phyloP scores from a whole-genome alignment of 1,140 invertebrate species.

The Drosophila orena region DNA sequence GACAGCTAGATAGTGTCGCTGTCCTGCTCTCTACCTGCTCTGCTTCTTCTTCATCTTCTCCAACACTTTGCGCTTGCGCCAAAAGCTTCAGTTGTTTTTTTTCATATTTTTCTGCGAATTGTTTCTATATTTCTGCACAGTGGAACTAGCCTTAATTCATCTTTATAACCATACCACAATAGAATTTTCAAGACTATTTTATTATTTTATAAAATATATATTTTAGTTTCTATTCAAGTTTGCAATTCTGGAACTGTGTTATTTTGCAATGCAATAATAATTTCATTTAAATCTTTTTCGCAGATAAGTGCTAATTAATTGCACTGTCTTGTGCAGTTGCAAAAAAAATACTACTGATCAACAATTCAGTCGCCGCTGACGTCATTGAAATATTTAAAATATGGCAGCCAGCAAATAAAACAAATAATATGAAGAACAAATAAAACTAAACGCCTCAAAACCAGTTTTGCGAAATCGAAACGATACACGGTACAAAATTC shows the following conservation, averaged over 20 bases:
- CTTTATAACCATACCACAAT: no score
- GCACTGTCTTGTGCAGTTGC: slow-evolving; percentile 18
- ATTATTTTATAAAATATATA: no score
- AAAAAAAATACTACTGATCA: slow-evolving; percentile 33
- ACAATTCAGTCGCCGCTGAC: slow-evolving; percentile 31
- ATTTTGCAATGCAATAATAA: slow-evolving; percentile 4
- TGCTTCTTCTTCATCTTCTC: slow-evolving; percentile 14
- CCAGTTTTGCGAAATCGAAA: slow-evolving; percentile 36
- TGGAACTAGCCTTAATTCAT: background rate
- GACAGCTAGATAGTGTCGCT: slow-evolving; percentile 1
- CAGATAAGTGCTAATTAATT: slow-evolving; percentile 40
- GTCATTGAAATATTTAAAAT: slow-evolving; percentile 51
- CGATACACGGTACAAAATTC: slow-evolving; percentile 13
- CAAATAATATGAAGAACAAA: slow-evolving; percentile 44
- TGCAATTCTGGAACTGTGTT: no score
- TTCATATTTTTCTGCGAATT: slow-evolving; percentile 1
- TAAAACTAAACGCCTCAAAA: slow-evolving; percentile 37
- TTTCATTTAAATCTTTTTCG: slow-evolving; percentile 12
- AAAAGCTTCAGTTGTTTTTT: slow-evolving; percentile 21
- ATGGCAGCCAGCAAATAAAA: slow-evolving; percentile 30
- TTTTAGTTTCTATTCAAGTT: background rate
- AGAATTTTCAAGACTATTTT: no score
- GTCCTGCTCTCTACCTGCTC: slow-evolving; percentile 22
- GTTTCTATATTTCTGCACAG: background rate
- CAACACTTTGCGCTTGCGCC: slow-evolving; percentile 21